phyloP scores from a whole-genome alignment of 2,797 vertebrate genomes.

The Steatocranus sp. region DNA sequence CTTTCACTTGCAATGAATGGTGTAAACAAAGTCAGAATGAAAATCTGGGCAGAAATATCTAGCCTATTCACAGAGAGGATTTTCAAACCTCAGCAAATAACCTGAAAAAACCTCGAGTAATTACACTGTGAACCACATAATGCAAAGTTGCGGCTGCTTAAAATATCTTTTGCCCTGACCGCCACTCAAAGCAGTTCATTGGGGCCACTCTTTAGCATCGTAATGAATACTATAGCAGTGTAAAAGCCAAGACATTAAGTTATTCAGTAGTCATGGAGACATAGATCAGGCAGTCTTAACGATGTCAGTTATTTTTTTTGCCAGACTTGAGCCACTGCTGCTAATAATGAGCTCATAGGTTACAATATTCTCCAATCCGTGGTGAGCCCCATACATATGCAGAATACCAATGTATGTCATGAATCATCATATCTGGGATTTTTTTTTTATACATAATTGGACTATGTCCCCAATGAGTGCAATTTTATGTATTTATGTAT shows the following conservation, averaged over 20 bases:
- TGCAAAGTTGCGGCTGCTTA: neutral
- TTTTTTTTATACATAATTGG: neutral
- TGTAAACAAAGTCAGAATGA: neutral
- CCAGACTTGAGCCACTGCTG: neutral
- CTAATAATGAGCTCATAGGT: neutral
- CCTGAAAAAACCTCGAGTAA: neutral
- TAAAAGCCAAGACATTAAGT: neutral
- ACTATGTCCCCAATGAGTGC: neutral
- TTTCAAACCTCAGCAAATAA: neutral
- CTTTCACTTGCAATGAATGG: neutral
- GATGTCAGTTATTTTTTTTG: neutral
- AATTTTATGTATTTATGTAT: neutral
- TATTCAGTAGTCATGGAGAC: neutral
- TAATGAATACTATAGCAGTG: neutral
- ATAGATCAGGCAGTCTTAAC: neutral
- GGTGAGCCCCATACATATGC: neutral
- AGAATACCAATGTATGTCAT: neutral
- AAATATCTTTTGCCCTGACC: neutral
- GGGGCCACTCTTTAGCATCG: neutral
- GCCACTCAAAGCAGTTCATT: neutral
- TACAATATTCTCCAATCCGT: neutral
- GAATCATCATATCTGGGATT: neutral
- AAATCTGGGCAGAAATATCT: neutral
- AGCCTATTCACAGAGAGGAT: neutral
- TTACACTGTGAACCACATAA: neutral